A percentile compares a stretch with the other conserved stretches of the same genome.
Conservation (phyloP, 2,113 vertebrate species). For the Embiotoca jacksoni region DNA sequence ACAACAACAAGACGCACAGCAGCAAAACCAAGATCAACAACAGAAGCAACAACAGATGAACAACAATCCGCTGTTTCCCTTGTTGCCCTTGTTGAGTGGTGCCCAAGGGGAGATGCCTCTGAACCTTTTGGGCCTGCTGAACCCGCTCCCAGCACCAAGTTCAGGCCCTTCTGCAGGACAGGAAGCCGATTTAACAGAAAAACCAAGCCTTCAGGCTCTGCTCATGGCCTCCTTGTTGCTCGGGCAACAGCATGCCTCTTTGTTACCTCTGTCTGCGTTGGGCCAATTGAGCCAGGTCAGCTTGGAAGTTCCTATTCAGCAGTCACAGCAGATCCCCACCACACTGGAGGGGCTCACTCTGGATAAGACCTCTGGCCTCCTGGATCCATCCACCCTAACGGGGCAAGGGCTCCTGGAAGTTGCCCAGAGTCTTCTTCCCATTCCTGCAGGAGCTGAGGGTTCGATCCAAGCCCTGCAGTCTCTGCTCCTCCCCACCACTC, state of each 20-base stretch:
- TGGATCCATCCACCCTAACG: constrained; percentile 85
- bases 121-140: constrained; percentile 83
- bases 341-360: constrained; percentile 79
- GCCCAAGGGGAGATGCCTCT: constrained; percentile 87
- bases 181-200: constrained; percentile 79
- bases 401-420: constrained; percentile 86
- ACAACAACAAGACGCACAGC: constrained; percentile 78
- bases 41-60: constrained; percentile 74
- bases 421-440: constrained; percentile 85
- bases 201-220: constrained; percentile 80
- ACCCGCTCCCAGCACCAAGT: constrained; percentile 65
- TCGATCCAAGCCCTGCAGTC: constrained; percentile 82
- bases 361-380: constrained; percentile 81
- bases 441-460: constrained; percentile 76
- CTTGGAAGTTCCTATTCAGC: constrained; percentile 84
- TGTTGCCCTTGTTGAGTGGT: constrained; percentile 80
- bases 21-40: constrained; percentile 78
- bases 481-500: constrained; percentile 82
- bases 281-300: constrained; percentile 80
- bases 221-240: constrained; percentile 88
- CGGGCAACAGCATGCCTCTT: constrained; percentile 82
- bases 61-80: constrained; percentile 72
- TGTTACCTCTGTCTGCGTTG: constrained; percentile 84
- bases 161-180: constrained; percentile 61
- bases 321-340: constrained; percentile 82